Evolutionary conservation across 2,113 vertebrate genomes (phyloP).

Genomic region (Empidonax traillii): DNA sequence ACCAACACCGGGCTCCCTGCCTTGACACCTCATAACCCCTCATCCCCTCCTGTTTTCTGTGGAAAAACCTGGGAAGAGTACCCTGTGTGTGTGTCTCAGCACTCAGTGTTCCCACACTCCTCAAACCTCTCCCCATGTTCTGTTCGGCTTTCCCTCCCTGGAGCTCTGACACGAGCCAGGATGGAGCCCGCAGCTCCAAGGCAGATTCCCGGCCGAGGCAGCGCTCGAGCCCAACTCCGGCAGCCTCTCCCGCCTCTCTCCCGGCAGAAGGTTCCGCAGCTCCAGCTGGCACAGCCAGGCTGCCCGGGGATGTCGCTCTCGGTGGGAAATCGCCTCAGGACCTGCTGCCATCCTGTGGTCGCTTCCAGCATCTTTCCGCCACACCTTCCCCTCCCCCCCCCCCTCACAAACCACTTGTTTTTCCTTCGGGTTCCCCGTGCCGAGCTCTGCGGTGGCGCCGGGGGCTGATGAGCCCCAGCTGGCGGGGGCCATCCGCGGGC

Average conservation of each 20-base stretch:
- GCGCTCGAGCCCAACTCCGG: accelerated
- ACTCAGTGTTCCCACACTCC: accelerated
- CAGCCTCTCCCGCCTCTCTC: background rate
- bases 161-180: background rate
- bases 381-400: background rate
- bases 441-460: background rate
- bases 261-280: accelerated
- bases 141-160: accelerated
- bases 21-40: background rate
- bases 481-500: too few relatives aligned
- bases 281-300: background rate
- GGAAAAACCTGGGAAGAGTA: background rate
- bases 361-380: background rate
- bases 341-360: background rate
- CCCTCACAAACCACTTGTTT: accelerated
- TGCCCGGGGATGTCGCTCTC: background rate
- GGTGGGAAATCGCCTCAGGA: background rate
- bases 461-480: too few relatives aligned
- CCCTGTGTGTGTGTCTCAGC: accelerated
- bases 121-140: accelerated
- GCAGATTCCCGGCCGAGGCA: too few relatives aligned
- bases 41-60: too few relatives aligned
- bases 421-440: accelerated
- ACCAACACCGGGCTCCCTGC: background rate
- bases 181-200: background rate